A percentile compares a stretch with the other conserved stretches of the same genome.
These are phyloP conservation scores for Rhamphomyia laevipes DNA, from an alignment of 2,888 invertebrate genomes.

Conservation along the genomic window DNA sequence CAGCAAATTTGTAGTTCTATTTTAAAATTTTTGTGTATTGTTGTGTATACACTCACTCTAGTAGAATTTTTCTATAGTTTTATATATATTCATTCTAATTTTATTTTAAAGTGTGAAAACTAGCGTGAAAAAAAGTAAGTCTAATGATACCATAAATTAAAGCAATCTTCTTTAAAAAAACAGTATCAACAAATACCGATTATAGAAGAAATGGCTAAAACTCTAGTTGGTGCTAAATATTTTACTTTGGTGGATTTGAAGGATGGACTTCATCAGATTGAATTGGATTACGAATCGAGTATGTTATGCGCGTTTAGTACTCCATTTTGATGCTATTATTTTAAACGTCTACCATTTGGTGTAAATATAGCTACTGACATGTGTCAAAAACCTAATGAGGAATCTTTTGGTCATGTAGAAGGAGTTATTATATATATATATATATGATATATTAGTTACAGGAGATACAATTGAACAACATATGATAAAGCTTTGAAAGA, in stretches of 20 bases:
- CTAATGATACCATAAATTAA: too few species aligned
- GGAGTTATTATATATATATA: slow-evolving; percentile 26
- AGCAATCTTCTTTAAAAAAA: too few species aligned
- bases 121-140: too few species aligned
- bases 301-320: neutral
- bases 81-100: too few species aligned
- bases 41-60: too few species aligned
- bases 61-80: too few species aligned
- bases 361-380: slow-evolving; percentile 19
- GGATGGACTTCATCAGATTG: neutral
- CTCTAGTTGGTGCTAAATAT: neutral
- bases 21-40: too few species aligned
- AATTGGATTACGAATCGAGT: neutral
- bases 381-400: slow-evolving; percentile 16
- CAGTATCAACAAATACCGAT: neutral
- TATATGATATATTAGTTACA: slow-evolving; percentile 21
- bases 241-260: neutral
- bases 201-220: neutral
- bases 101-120: too few species aligned
- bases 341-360: slow-evolving; percentile 4
- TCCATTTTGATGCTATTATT: neutral
- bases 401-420: slow-evolving; percentile 17
- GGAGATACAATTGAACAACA: slow-evolving; percentile 13
- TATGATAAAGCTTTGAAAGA: slow-evolving; percentile 16
- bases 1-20: too few species aligned